Evolutionary conservation across 2,797 vertebrate species (phyloP).

Genomic region (Gymnothorax reevesii): DNA sequence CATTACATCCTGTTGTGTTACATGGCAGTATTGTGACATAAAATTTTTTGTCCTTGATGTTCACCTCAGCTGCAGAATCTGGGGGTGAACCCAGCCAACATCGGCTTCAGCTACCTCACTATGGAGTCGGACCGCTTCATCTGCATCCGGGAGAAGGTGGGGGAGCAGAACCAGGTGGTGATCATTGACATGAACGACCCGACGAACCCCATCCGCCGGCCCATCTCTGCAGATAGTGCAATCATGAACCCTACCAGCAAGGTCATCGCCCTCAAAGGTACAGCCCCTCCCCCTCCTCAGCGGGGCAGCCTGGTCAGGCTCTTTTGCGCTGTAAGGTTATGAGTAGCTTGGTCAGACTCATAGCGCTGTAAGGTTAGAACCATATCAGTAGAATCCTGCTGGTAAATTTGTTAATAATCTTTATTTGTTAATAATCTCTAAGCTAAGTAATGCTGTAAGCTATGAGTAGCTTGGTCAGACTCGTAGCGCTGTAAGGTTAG

Average conservation of each 20-base stretch:
- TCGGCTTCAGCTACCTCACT: slow-evolving; percentile 90
- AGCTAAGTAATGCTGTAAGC: too few species aligned
- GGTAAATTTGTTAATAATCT: too few species aligned
- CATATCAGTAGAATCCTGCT: too few species aligned
- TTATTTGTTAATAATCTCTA: too few species aligned
- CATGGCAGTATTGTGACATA: too few species aligned
- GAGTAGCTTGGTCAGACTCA: background rate
- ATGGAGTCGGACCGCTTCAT: slow-evolving; percentile 96
- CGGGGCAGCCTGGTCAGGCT: too few species aligned
- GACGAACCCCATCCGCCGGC: slow-evolving; percentile 81
- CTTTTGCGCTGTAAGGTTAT: too few species aligned
- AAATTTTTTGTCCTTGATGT: too few species aligned
- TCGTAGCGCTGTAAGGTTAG: too few species aligned
- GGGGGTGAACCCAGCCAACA: slow-evolving; percentile 89
- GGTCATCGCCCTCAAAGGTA: slow-evolving; percentile 93
- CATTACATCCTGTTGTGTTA: background rate
- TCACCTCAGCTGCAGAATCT: slow-evolving; percentile 83
- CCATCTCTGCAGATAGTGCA: slow-evolving; percentile 90
- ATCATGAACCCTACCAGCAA: slow-evolving; percentile 93
- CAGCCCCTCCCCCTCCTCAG: background rate
- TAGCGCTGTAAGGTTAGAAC: too few species aligned
- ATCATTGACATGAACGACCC: slow-evolving; percentile 88
- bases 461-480: too few species aligned
- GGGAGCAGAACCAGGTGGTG: slow-evolving; percentile 89
- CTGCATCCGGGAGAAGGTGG: slow-evolving; percentile 89